Conservation (phyloP, 2,888 invertebrate species). For the Odontocerum albicorne region DNA sequence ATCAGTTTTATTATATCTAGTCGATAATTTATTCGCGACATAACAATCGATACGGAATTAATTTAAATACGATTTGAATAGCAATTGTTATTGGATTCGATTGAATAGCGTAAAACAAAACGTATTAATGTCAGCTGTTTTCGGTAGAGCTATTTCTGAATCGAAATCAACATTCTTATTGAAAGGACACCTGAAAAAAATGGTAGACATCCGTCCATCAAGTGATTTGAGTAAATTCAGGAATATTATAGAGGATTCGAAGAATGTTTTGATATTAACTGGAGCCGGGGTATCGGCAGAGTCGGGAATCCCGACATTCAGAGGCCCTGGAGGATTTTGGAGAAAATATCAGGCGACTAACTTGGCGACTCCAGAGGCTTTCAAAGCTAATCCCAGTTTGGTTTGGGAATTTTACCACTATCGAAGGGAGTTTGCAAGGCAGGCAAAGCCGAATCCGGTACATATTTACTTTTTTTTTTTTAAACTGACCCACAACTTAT, state of each 20-base stretch:
- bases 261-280: conserved; percentile 68
- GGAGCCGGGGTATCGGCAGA: conserved; percentile 84
- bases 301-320: conserved; percentile 85
- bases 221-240: conserved; percentile 58
- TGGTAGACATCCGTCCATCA: conserved; percentile 41
- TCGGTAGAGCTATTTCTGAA: conserved; percentile 14
- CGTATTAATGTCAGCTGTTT: conserved; percentile 17
- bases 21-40: too few relatives aligned
- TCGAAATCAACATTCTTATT: conserved; percentile 16
- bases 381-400: conserved; percentile 69
- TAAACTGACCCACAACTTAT: too few relatives aligned
- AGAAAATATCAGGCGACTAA: conserved; percentile 69
- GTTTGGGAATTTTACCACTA: conserved; percentile 94
- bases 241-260: conserved; percentile 59
- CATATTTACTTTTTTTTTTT: conserved; percentile 33
- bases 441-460: conserved; percentile 71
- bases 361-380: conserved; percentile 72
- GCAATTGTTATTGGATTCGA: too few relatives aligned
- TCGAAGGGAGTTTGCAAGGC: conserved; percentile 74
- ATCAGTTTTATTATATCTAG: too few relatives aligned
- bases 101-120: too few relatives aligned
- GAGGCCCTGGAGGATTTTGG: conserved; percentile 83
- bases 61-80: too few relatives aligned
- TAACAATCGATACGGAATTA: too few relatives aligned
- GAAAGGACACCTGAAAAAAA: conserved; percentile 22